These are phyloP conservation scores for Notolepis coatsorum DNA, from an alignment of 2,797 vertebrate genomes.

Conservation along the genomic window DNA sequence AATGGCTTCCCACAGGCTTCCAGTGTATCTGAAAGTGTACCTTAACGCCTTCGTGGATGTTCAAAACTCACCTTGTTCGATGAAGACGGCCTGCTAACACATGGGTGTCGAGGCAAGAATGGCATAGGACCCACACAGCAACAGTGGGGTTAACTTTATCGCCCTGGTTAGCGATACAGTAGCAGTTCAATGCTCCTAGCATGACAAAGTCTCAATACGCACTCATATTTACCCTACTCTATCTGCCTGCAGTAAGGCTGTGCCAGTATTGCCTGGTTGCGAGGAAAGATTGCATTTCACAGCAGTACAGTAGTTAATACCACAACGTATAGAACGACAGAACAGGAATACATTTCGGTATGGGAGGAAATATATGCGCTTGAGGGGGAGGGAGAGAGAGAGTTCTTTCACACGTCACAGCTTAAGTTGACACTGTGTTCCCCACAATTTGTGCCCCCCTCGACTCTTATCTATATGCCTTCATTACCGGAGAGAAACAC, in stretches of 20 bases:
- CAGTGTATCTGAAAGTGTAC: too few species aligned
- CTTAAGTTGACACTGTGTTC: conserved; percentile 1
- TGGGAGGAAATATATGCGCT: conserved; percentile 13
- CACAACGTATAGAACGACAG: conserved; percentile 40
- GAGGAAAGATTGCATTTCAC: conserved; percentile 50
- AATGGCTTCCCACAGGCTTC: too few species aligned
- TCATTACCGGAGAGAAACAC: conserved; percentile 56
- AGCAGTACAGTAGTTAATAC: conserved; percentile 54
- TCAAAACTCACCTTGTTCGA: too few species aligned
- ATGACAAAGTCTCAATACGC: too few species aligned
- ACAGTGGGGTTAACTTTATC: too few species aligned
- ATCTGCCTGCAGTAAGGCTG: conserved; percentile 34
- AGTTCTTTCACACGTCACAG: background rate
- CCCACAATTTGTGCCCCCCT: background rate
- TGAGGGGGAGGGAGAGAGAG: background rate
- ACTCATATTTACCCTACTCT: too few species aligned
- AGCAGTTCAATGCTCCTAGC: too few species aligned
- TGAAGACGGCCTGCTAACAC: too few species aligned
- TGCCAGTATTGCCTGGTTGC: conserved; percentile 29
- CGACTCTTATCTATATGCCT: conserved; percentile 19
- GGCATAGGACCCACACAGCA: too few species aligned
- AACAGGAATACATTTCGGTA: conserved; percentile 26
- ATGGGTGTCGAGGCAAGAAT: too few species aligned
- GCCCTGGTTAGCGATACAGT: too few species aligned
- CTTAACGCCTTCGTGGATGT: too few species aligned